Percentiles rank a stretch among this genome's conserved stretches.
Evolutionary conservation across 2,797 vertebrate genomes (phyloP).

Genomic region (Malacoraja senta): DNA sequence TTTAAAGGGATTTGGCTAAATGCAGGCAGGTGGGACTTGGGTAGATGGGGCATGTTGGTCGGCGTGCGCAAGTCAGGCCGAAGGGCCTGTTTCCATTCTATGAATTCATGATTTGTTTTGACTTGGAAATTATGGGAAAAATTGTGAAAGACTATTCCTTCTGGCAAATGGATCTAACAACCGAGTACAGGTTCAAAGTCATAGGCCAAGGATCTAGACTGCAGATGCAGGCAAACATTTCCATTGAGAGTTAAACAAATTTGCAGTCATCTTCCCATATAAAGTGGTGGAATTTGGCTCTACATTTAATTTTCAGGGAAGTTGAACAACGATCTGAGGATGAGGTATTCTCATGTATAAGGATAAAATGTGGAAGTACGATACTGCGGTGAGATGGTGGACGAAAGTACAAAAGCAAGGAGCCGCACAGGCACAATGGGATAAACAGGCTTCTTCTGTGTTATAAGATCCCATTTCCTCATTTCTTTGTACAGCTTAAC

Average conservation of each 20-base stretch:
- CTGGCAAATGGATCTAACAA: neutral
- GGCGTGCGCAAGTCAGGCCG: no score
- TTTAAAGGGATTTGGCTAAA: no score
- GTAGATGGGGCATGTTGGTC: no score
- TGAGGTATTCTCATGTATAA: neutral
- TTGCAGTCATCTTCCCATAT: neutral
- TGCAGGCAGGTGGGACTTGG: no score
- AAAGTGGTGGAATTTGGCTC: neutral
- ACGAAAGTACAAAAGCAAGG: neutral
- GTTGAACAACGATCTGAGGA: neutral
- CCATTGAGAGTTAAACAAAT: no score
- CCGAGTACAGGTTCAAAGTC: neutral
- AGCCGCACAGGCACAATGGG: neutral
- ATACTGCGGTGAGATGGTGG: no score
- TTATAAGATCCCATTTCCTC: neutral
- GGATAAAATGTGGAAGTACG: neutral
- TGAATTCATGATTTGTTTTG: no score
- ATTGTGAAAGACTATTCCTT: neutral
- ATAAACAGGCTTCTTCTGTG: neutral
- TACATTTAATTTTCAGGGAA: neutral
- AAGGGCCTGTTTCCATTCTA: no score
- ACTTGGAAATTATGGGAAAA: no score
- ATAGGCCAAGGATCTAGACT: neutral
- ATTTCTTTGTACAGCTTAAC: neutral
- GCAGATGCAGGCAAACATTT: neutral